A percentile compares a stretch with the other conserved stretches of the same genome.
phyloP scores from a whole-genome alignment of 2,113 vertebrate genomes.

The Philantomba maxwellii region DNA sequence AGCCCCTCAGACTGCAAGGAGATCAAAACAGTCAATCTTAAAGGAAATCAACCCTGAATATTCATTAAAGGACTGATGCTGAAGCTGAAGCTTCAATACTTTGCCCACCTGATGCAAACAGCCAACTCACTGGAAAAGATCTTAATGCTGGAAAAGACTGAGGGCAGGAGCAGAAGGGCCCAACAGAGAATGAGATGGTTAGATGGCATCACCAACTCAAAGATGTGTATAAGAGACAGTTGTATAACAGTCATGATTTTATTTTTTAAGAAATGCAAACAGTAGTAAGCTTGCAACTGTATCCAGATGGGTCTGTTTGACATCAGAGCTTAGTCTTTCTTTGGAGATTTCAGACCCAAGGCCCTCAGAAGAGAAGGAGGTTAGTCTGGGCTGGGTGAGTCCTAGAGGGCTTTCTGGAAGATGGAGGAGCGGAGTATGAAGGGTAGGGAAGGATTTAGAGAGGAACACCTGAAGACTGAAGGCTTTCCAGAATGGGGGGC shows the following conservation, averaged over 20 bases:
- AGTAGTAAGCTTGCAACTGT: neutral
- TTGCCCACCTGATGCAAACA: neutral
- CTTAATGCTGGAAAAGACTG: neutral
- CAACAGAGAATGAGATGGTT: neutral
- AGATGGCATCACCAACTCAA: neutral
- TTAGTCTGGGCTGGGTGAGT: neutral
- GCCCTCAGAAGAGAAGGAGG: neutral
- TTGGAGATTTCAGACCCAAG: neutral
- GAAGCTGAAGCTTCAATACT: neutral
- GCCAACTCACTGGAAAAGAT: neutral
- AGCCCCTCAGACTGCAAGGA: neutral
- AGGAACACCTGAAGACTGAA: neutral
- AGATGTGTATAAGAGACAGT: no score
- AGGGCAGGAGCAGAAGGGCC: neutral
- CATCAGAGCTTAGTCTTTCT: neutral
- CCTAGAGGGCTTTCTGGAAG: neutral
- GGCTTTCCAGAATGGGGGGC: neutral
- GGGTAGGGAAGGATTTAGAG: neutral
- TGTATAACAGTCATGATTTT: neutral
- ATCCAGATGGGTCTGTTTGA: neutral
- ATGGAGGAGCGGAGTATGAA: neutral
- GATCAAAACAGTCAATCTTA: neutral
- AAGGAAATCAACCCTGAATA: neutral
- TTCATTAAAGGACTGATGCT: neutral
- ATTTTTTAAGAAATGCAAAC: neutral